A percentile compares a stretch with the other conserved stretches of the same genome.
phyloP scores from a whole-genome alignment of 2,113 vertebrate species.

The Myrmecophaga tridactyla region DNA sequence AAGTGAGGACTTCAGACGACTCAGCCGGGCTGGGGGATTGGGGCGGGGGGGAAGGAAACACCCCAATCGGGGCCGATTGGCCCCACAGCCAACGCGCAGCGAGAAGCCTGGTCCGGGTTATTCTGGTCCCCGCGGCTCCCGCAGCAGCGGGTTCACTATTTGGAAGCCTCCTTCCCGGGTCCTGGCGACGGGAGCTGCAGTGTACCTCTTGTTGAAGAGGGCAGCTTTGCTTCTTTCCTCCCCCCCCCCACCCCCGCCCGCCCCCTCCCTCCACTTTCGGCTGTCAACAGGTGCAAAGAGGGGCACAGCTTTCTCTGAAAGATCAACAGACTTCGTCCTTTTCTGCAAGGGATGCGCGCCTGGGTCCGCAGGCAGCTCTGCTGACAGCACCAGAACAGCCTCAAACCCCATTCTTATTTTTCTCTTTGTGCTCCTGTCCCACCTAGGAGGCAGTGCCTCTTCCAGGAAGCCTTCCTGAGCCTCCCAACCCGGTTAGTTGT shows the following conservation, averaged over 20 bases:
- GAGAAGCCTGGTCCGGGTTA: not conserved
- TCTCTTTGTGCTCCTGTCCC: not conserved
- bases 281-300: not conserved
- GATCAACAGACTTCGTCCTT: not conserved
- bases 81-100: fast-evolving
- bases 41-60: too few relatives aligned
- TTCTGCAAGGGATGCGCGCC: not conserved
- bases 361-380: not conserved
- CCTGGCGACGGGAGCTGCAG: not conserved
- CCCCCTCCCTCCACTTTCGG: not conserved
- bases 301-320: not conserved
- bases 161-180: not conserved
- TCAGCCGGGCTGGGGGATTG: not conserved
- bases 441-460: not conserved
- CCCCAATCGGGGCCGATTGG: not conserved
- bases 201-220: not conserved
- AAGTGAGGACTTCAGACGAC: not conserved
- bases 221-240: not conserved
- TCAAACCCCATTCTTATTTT: not conserved
- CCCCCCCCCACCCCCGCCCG: not conserved
- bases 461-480: not conserved
- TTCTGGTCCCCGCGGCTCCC: not conserved
- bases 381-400: not conserved
- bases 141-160: not conserved
- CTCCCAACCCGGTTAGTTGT: not conserved